A percentile compares a stretch with the other conserved stretches of the same genome.
These are phyloP conservation scores for Apomyelois bistriatella DNA, from an alignment of 2,888 invertebrate species.

Conservation along the genomic window DNA sequence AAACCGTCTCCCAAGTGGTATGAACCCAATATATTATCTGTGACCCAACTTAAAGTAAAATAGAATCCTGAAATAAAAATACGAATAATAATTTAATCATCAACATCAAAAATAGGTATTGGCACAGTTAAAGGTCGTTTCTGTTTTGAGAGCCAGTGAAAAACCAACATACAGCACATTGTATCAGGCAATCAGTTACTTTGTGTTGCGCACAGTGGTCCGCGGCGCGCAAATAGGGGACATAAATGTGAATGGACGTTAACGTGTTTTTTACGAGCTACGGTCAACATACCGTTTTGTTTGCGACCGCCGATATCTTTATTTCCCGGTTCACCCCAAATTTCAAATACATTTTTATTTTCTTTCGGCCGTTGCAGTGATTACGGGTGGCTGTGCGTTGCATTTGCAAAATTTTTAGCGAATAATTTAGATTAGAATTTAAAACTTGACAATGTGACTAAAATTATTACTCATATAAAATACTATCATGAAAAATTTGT, in stretches of 20 bases:
- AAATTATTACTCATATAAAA: no score
- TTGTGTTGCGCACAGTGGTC: constrained; percentile 64
- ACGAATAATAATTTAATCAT: no score
- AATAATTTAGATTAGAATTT: no score
- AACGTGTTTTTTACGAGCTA: constrained; percentile 78
- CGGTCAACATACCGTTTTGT: constrained; percentile 75
- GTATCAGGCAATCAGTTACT: constrained; percentile 63
- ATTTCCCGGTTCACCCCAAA: constrained; percentile 57
- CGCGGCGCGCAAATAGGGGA: constrained; percentile 65
- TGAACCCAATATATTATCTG: no score
- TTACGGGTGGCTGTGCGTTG: not conserved
- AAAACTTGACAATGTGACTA: no score
- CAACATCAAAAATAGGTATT: not conserved
- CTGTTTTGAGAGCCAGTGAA: not conserved
- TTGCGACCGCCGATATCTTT: constrained; percentile 73
- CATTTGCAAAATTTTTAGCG: no score
- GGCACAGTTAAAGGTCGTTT: not conserved
- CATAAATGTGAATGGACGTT: constrained; percentile 78
- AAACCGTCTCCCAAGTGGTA: no score
- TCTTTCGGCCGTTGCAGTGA: not conserved
- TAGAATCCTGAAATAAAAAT: no score
- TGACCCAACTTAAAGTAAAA: no score
- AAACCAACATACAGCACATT: not conserved
- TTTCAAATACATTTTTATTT: constrained; percentile 8
- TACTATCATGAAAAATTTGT: no score